Evolutionary conservation across 2,113 vertebrate species (phyloP), one percentile per base, ranked within the genome.

Genomic region (Centropus unirufus): DNA sequence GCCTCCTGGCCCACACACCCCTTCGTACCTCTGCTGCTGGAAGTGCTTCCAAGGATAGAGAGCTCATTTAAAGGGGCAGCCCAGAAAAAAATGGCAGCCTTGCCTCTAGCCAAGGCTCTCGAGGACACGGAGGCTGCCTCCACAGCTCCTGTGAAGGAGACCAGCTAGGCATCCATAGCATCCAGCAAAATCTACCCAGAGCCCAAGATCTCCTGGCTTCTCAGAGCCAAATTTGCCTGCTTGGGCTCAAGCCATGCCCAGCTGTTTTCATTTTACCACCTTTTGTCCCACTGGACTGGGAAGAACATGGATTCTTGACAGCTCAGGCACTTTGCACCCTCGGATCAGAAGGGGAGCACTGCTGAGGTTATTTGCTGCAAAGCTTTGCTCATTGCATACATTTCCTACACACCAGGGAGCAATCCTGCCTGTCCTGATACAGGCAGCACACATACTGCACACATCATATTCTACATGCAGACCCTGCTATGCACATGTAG

Each of bases 1-100:
- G 29, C 34, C 70, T 83, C 44, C 77, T 61, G 63, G 49, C 47
- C 76, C 1, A 5, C 9, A 39, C 69, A 68, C 9, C 23, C 64
- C 32, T 92, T 88, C 88, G 68, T 79, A 88, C 40, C 57, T 86
- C 85, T 67, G 73, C 86, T 86, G 64, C 73, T 90, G 52, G 64
- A 58, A 95, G 80, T 68, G 68, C 85, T 93, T 92, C 87, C 80
- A 93, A 86, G 68, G 73, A 95, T 66, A 81, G 14, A 6, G 58
- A 81, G 51, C 73, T 83, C 85, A 89, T 78, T 96, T 93, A 96
- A 96, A 96, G 93, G 57, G 76, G 20, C 61, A 96, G 85, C 63
- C 32, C 32, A 67, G 78, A 80, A 83, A 36, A 36, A 87, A 80
- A 85, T 58, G 68, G 86, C 87, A 96, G 74, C 59, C 58, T 54